Evolutionary conservation across 2,888 invertebrate genomes (phyloP).

Genomic region (Argyra leucocephala): DNA sequence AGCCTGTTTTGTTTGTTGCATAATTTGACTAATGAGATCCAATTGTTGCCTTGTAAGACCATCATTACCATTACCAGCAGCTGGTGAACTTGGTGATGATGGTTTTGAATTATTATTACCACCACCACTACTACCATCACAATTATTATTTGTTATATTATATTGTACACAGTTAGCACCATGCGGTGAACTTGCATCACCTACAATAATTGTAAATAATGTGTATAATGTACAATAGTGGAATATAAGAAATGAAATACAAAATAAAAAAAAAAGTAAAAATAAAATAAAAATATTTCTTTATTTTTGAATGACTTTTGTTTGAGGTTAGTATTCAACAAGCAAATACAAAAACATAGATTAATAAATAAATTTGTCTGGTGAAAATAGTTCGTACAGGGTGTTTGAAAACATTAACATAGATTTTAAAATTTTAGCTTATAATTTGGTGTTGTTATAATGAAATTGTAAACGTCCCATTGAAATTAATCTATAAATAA

Average conservation of each 20-base stretch:
- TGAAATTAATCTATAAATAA: too few species aligned
- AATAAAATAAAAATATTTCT: background rate
- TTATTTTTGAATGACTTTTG: too few species aligned
- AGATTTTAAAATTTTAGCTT: too few species aligned
- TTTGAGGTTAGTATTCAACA: too few species aligned
- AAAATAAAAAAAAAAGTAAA: background rate
- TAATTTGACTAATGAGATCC: conserved; percentile 66
- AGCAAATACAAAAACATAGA: too few species aligned
- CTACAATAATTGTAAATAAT: conserved; percentile 23
- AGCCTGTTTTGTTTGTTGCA: conserved; percentile 64
- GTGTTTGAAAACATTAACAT: too few species aligned
- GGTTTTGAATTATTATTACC: conserved; percentile 48
- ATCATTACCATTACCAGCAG: conserved; percentile 46
- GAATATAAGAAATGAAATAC: too few species aligned
- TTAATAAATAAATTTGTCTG: too few species aligned
- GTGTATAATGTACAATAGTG: conserved; percentile 24
- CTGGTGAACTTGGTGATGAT: conserved; percentile 44
- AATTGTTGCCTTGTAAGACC: conserved; percentile 63
- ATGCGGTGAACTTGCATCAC: conserved; percentile 53
- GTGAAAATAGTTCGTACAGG: too few species aligned
- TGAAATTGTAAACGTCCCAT: too few species aligned
- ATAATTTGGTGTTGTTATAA: too few species aligned
- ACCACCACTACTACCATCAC: conserved; percentile 37
- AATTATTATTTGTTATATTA: conserved; percentile 37
- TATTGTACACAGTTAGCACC: conserved; percentile 55